Evolutionary conservation across 2,888 invertebrate genomes (phyloP).

Genomic region (Sisyra terminalis): DNA sequence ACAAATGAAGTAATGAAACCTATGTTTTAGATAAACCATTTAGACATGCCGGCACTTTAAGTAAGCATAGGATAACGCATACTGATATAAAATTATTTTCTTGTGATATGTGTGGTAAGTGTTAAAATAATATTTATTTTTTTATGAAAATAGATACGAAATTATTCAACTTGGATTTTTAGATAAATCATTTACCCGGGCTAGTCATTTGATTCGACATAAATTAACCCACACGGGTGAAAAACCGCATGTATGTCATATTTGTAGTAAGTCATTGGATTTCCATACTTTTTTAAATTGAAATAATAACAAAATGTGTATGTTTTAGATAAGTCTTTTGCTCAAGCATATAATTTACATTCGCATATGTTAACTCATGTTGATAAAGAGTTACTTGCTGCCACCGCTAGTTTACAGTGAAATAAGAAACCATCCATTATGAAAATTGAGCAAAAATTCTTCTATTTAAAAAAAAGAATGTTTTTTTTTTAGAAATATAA

Average conservation of each 20-base stretch:
- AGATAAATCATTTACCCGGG: not conserved
- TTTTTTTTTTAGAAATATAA: too few species aligned
- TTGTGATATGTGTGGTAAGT: not conserved
- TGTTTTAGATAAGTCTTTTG: not conserved
- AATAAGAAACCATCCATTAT: too few species aligned
- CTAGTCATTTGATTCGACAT: not conserved
- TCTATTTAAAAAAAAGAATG: too few species aligned
- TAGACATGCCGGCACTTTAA: too few species aligned
- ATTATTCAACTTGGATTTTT: not conserved
- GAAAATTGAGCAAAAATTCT: too few species aligned
- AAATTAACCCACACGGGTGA: not conserved
- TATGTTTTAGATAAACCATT: too few species aligned
- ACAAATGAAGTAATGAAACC: too few species aligned
- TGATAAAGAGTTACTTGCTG: too few species aligned
- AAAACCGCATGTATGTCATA: not conserved
- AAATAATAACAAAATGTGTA: too few species aligned
- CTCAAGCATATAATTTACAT: not conserved
- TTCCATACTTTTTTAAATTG: too few species aligned
- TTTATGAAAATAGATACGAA: not conserved
- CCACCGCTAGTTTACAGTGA: too few species aligned
- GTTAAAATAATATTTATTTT: not conserved
- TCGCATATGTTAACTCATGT: not conserved
- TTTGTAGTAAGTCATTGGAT: too few species aligned
- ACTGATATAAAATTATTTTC: not conserved
- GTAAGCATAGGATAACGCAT: not conserved